Evolutionary conservation across 2,888 invertebrate genomes (phyloP), one percentile per base, ranked within the genome.

Genomic region (Lydus trimaculatus): DNA sequence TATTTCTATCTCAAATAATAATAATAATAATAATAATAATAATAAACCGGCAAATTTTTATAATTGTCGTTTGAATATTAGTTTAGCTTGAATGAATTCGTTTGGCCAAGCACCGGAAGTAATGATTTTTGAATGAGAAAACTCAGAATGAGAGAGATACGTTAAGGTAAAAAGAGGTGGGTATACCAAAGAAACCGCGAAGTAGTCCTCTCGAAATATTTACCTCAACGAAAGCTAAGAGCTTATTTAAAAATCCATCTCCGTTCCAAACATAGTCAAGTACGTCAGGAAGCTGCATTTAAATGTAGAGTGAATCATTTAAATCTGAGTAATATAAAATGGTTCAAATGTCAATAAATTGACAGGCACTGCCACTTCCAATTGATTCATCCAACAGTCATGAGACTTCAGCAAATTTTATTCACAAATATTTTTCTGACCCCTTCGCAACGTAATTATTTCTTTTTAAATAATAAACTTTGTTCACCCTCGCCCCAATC

Each of bases 231-330:
- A 76, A 72, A 75, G 79, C 73, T 80, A 79, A 80, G 78, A 79
- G 79, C 78, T 80, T 80, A 82, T 82, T 83, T 83, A 81, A 83
- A 83, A 83, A 81, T 83, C 83, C 83, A 83, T 83, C 82, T 81
- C 81, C 82, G 82, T 77, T 81, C 76, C 75, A 75, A 77, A 75
- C 75, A 75, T 73, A 78, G 78, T 82, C 79, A 74, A 81, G 80
- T 79, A 80, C 79, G 78, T 78, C 77, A 77, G 78, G 78, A 80
- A 79, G 79, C 77, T 77, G 81, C 80, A 83, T 83, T 82, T 82
- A 80, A 83, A 83, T 83, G 81, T 79, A 82, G 80, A 82, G 78
- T 78, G 81, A 81, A 80, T 79, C 80, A 80, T 82, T 83, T 81
- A 80, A 82, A 82, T 82, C 80, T 81, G 78, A 77, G 78, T 79